Percentiles rank a stretch among this genome's conserved stretches.
phyloP scores from a whole-genome alignment of 2,888 invertebrate species.

The Podabrus alpinus region DNA sequence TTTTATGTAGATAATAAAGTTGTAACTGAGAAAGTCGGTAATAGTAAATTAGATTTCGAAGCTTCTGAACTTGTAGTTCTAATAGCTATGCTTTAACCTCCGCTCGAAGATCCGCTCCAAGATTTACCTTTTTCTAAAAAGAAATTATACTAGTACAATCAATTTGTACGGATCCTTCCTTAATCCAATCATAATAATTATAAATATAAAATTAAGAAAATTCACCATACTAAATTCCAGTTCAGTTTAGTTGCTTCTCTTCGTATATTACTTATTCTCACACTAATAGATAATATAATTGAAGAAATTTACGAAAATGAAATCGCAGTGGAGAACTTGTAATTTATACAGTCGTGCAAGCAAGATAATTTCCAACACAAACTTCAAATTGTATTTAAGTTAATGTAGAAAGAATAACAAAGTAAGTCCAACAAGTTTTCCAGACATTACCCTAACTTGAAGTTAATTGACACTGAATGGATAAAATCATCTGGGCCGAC shows the following conservation, averaged over 20 bases:
- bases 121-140: background rate
- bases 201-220: too few relatives aligned
- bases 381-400: background rate
- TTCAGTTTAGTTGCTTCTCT: background rate
- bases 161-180: too few relatives aligned
- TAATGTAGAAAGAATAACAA: background rate
- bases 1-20: background rate
- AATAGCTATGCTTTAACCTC: background rate
- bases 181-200: too few relatives aligned
- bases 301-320: background rate
- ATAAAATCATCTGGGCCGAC: background rate
- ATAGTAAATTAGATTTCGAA: background rate
- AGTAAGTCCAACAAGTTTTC: background rate
- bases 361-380: background rate
- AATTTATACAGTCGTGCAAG: background rate
- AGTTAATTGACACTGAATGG: background rate
- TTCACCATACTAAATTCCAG: background rate
- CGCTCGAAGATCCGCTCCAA: background rate
- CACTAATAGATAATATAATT: too few relatives aligned
- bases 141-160: background rate
- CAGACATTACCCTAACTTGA: background rate
- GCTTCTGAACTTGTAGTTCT: background rate
- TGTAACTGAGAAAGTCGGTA: background rate
- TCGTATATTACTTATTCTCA: too few relatives aligned
- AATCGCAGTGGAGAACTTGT: background rate